Conservation (phyloP, 2,888 invertebrate species). For the Lasioglossum leucozonium region DNA sequence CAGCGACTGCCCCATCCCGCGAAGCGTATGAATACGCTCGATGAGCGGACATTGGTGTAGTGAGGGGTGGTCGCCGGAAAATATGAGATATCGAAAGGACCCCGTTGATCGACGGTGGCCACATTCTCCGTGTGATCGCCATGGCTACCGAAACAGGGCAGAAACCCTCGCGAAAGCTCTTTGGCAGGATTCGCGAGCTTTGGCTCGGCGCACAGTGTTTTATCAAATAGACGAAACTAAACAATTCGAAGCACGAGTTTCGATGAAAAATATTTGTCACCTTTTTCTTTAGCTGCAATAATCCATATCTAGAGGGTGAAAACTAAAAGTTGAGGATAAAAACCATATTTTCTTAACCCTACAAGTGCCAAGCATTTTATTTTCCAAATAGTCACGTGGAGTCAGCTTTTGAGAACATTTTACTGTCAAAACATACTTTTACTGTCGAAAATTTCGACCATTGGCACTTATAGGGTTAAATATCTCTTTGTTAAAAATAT, state of each 20-base stretch:
- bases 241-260: neutral
- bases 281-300: no score
- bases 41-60: conserved; percentile 12
- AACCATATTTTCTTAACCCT: no score
- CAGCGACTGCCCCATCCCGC: neutral
- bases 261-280: neutral
- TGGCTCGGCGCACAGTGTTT: neutral
- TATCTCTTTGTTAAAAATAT: no score
- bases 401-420: no score
- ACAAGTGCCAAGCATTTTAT: no score
- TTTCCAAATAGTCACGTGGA: no score
- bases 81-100: conserved; percentile 63
- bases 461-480: no score
- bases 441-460: no score
- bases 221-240: neutral
- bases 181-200: neutral
- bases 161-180: neutral
- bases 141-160: conserved; percentile 60
- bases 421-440: no score
- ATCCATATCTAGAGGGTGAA: no score
- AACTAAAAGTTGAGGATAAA: no score
- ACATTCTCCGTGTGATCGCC: conserved; percentile 65
- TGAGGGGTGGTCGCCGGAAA: conserved; percentile 51
- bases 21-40: conserved; percentile 20
- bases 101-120: conserved; percentile 54